Evolutionary conservation across 2,113 vertebrate species (phyloP).

Genomic region (Micronycteris hirsuta): DNA sequence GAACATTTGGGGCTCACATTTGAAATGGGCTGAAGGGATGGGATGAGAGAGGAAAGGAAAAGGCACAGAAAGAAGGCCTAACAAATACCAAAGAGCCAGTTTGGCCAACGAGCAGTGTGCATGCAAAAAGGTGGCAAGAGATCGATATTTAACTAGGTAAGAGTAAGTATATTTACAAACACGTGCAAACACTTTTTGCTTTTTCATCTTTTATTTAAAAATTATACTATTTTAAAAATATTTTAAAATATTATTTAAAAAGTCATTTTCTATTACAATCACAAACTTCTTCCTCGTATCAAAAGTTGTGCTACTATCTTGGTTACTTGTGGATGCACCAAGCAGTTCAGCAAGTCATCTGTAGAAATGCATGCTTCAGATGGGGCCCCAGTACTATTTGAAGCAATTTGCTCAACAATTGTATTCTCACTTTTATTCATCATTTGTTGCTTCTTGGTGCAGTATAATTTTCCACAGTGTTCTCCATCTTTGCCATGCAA

Average conservation of each 20-base stretch:
- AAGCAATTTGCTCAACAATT: not conserved
- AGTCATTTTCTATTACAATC: not conserved
- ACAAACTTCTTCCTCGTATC: slow-evolving; percentile 79
- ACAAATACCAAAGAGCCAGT: not conserved
- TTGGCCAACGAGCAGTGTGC: not conserved
- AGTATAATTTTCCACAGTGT: slow-evolving; percentile 41
- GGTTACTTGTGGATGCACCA: slow-evolving; percentile 90
- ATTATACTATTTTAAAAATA: not conserved
- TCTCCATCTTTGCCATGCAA: no score
- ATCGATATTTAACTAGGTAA: not conserved
- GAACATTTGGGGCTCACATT: not conserved
- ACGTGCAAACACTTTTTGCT: not conserved
- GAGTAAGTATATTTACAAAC: not conserved
- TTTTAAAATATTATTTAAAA: not conserved
- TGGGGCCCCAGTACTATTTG: not conserved
- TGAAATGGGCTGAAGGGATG: not conserved
- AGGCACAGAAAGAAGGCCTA: not conserved
- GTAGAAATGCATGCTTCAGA: slow-evolving; percentile 82
- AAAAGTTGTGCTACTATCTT: slow-evolving; percentile 86
- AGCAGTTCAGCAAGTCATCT: slow-evolving; percentile 91
- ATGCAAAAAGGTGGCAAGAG: not conserved
- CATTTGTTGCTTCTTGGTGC: slow-evolving; percentile 11
- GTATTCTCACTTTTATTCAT: not conserved
- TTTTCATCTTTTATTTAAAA: slow-evolving; percentile 18
- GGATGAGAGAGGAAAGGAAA: not conserved